Evolutionary conservation across 1,140 invertebrate species (phyloP), one percentile per base, ranked within the genome.

Genomic region (Latrodectus geometricus): DNA sequence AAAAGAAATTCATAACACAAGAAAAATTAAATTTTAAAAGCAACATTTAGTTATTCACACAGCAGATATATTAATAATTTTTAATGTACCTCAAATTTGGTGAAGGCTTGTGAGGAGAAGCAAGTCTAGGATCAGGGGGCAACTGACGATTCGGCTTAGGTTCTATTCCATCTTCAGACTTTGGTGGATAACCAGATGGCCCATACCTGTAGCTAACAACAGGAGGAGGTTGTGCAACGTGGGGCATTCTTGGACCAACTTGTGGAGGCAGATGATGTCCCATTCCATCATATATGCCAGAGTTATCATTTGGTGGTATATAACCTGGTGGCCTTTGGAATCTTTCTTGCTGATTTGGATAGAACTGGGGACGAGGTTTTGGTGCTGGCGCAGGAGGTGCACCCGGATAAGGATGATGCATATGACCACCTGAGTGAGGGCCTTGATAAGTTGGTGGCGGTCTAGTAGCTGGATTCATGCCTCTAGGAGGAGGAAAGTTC

Each of bases 401-500:
- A 0, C 68, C 56, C 17, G 66, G 21, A 77, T 88, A 83, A 7
- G 93, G 81, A 73, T 86, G 54, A 35, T 74, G 68, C 82, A 86
- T 86, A 48, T 79, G 78, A 50, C 76, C 75, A 20, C 76, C 21
- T n/a, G 23, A n/a, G 70, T 14, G 78, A 11, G 79, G 65, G 15
- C 49, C 50, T 3, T 77, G 79, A 48, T 82, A 80, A 72, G 48
- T 50, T 17, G 50, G 84, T 35, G 74, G 86, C 12, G 74, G 79
- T 72, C 79, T 48, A 14, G 52, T 11, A 95, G 91, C 0, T 95
- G 95, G 95, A 1, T 95, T 95, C 0, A 94, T 94, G 12, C 94
- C 94, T 0, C 95, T 94, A 4, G 90, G 90, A 15, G 94, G 92
- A 2, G 76, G 78, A 56, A 66, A 79, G 17, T 20, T 79, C 8